Evolutionary conservation across 1,140 invertebrate species (phyloP).

Genomic region (Drosophila pseudoananassae): DNA sequence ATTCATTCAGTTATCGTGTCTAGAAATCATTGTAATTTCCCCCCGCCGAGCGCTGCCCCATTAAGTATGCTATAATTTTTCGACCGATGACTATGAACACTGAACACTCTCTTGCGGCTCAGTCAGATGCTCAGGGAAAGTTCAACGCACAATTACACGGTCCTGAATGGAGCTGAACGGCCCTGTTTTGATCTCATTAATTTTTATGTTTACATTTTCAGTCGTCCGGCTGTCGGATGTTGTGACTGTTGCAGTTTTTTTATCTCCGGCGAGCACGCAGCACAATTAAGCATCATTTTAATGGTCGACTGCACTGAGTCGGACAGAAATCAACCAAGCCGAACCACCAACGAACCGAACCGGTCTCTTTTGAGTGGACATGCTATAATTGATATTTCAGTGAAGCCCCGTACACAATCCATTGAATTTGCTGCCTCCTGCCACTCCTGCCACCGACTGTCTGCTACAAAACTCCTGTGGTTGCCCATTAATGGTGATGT

Average conservation of each 20-base stretch:
- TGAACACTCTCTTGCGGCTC: conserved; percentile 3
- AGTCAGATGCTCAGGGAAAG: conserved; percentile 36
- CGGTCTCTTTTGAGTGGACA: conserved; percentile 28
- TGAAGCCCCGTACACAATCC: conserved; percentile 15
- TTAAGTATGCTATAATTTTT: conserved; percentile 55
- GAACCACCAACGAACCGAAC: conserved; percentile 9
- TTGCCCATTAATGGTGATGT: conserved; percentile 65
- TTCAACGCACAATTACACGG: conserved; percentile 51
- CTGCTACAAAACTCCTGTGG: conserved; percentile 32
- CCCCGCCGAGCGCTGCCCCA: conserved; percentile 11
- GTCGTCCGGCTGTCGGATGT: conserved; percentile 19
- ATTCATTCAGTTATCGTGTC: conserved; percentile 13
- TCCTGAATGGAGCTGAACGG: conserved; percentile 12
- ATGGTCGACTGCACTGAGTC: conserved; percentile 55
- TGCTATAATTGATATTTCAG: conserved; percentile 75
- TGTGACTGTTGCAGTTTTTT: conserved; percentile 38
- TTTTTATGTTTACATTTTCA: conserved; percentile 49
- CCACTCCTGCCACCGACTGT: not conserved
- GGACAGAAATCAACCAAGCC: conserved; percentile 16
- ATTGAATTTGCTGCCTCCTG: not conserved
- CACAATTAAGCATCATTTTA: conserved; percentile 70
- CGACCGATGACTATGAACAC: not conserved
- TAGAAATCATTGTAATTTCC: not conserved
- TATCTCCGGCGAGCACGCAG: conserved; percentile 58
- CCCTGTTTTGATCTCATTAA: conserved; percentile 44